Conservation (phyloP, 2,888 invertebrate species). For the Metallyticus violacea region DNA sequence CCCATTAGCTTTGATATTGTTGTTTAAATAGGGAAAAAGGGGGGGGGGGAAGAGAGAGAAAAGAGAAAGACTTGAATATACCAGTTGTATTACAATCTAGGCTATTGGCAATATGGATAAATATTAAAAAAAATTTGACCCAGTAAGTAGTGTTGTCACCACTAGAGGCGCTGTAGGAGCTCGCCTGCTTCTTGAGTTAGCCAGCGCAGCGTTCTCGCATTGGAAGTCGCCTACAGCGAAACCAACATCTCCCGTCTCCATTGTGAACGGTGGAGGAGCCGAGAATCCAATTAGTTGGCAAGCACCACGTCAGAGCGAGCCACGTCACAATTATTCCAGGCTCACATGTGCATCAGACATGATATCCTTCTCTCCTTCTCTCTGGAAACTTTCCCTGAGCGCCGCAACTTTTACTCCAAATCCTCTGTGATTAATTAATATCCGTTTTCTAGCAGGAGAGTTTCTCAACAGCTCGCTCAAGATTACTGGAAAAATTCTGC, state of each 20-base stretch:
- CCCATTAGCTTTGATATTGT: no score
- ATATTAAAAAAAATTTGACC: no score
- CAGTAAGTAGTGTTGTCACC: not conserved
- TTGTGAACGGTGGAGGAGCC: not conserved
- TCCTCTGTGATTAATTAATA: slow-evolving; percentile 9
- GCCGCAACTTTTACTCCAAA: not conserved
- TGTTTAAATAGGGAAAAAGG: no score
- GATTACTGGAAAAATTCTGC: not conserved
- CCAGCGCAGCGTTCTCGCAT: no score
- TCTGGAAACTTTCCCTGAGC: not conserved
- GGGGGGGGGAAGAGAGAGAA: no score
- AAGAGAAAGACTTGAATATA: no score
- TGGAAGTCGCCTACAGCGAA: not conserved
- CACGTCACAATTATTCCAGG: not conserved
- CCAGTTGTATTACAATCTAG: no score
- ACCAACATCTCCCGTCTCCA: not conserved
- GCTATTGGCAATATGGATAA: no score
- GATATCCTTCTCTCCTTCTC: not conserved
- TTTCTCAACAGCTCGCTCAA: not conserved
- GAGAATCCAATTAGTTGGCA: not conserved
- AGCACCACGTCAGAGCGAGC: no score
- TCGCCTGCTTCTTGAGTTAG: not conserved
- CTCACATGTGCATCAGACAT: not conserved
- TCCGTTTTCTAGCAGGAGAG: not conserved
- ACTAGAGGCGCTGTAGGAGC: not conserved